These are phyloP conservation scores for Lethenteron reissneri DNA, from an alignment of 2,113 vertebrate genomes.

Conservation along the genomic window DNA sequence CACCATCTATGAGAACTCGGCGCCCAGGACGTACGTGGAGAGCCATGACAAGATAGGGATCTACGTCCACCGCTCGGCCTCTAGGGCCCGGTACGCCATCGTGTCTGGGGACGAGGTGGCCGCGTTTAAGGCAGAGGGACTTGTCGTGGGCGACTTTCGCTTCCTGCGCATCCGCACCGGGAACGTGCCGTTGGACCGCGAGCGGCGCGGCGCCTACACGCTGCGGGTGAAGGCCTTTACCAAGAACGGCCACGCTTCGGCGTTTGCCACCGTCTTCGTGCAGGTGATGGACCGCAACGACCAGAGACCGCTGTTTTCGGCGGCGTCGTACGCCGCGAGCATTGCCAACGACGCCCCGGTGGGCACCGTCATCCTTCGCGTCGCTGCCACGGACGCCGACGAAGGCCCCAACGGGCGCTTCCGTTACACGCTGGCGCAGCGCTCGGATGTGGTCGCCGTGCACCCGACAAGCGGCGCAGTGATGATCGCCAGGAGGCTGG, in stretches of 20 bases:
- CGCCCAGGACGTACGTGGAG: conserved; percentile 77
- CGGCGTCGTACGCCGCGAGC: conserved; percentile 75
- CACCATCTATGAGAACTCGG: conserved; percentile 89
- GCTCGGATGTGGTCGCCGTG: conserved; percentile 80
- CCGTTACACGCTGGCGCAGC: conserved; percentile 85
- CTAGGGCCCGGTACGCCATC: conserved; percentile 88
- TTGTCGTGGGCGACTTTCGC: conserved; percentile 69
- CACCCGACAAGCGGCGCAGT: conserved; percentile 76
- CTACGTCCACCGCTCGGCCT: conserved; percentile 30
- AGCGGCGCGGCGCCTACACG: conserved; percentile 72
- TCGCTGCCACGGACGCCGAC: conserved; percentile 83
- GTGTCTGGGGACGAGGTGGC: conserved; percentile 84
- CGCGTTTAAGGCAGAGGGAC: conserved; percentile 89
- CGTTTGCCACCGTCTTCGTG: conserved; percentile 44
- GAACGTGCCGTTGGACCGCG: conserved; percentile 81
- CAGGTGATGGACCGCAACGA: conserved; percentile 93
- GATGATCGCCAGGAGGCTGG: conserved; percentile 53
- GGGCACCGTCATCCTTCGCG: conserved; percentile 60
- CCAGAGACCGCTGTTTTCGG: conserved; percentile 74
- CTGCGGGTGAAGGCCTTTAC: conserved; percentile 67
- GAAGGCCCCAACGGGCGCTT: conserved; percentile 94
- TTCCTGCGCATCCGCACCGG: conserved; percentile 95
- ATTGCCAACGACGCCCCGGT: conserved; percentile 66
- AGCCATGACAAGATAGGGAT: conserved; percentile 27
- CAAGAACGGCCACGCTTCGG: conserved; percentile 41